These are phyloP conservation scores for Tachysurus fulvidraco DNA, from an alignment of 2,113 vertebrate genomes.

Conservation along the genomic window DNA sequence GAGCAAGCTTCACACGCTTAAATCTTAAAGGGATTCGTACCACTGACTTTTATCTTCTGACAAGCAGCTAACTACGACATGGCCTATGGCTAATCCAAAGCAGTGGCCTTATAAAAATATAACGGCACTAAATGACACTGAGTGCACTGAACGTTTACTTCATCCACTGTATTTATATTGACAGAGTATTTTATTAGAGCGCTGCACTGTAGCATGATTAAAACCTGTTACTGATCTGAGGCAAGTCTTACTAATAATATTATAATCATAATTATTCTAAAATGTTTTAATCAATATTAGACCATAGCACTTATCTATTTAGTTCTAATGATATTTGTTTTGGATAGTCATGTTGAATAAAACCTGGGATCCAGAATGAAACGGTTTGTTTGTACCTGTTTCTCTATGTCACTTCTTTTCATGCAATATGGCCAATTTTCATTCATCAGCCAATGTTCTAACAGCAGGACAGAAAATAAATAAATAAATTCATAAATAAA, in stretches of 20 bases:
- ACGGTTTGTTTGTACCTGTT: neutral
- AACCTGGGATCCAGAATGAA: slow-evolving; percentile 20
- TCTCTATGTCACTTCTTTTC: neutral
- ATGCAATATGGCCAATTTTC: neutral
- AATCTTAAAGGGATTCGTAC: slow-evolving; percentile 22
- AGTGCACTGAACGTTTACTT: slow-evolving; percentile 43
- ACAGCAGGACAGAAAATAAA: neutral
- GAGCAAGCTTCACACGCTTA: neutral
- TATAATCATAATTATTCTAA: neutral
- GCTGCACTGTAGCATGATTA: neutral
- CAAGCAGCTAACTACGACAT: slow-evolving; percentile 33
- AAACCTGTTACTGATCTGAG: neutral
- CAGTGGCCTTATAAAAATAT: slow-evolving; percentile 15
- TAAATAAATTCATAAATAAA: neutral
- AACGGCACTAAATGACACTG: slow-evolving; percentile 12
- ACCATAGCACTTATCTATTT: slow-evolving; percentile 19
- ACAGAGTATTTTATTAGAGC: slow-evolving; percentile 21
- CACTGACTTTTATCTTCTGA: slow-evolving; percentile 6
- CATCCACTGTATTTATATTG: slow-evolving; percentile 29
- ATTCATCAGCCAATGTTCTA: neutral
- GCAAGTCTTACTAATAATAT: neutral
- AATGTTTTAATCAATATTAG: neutral
- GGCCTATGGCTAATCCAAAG: neutral
- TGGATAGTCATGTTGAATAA: slow-evolving; percentile 41
- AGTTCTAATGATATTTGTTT: slow-evolving; percentile 2